A percentile compares a stretch with the other conserved stretches of the same genome.
Evolutionary conservation across 2,797 vertebrate genomes (phyloP).

Genomic region (Synanceia verrucosa): DNA sequence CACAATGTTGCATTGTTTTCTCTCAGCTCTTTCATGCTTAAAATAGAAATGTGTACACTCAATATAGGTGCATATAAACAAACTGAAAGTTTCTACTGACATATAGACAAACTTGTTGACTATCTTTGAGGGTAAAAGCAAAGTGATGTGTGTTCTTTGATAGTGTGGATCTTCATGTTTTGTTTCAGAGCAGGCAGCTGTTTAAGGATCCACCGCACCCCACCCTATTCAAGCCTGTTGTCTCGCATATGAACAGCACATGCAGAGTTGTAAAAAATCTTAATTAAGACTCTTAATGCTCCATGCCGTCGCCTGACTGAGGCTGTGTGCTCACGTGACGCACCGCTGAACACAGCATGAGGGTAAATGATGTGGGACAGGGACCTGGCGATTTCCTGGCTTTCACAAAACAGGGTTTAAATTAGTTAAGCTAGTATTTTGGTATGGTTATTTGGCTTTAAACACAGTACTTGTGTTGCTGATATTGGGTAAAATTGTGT

Average conservation of each 20-base stretch:
- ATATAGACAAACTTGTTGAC: neutral
- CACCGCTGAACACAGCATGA: conserved; percentile 48
- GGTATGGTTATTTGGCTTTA: neutral
- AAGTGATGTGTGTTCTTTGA: conserved; percentile 29
- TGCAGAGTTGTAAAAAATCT: conserved; percentile 79
- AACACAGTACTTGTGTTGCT: neutral
- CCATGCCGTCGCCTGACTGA: conserved; percentile 72
- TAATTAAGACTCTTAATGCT: conserved; percentile 85
- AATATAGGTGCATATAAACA: neutral
- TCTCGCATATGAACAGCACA: conserved; percentile 76
- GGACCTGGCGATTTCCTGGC: conserved; percentile 13
- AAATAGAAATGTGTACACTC: conserved; percentile 24
- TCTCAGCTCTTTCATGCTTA: conserved; percentile 37
- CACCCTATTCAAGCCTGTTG: conserved; percentile 60
- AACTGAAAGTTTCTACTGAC: neutral
- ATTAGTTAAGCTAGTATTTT: neutral
- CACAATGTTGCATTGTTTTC: conserved; percentile 77
- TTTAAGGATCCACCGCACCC: conserved; percentile 65
- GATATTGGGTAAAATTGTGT: neutral
- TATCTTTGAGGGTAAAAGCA: neutral
- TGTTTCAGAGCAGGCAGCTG: conserved; percentile 74
- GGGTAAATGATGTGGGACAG: conserved; percentile 21
- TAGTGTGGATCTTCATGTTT: conserved; percentile 49
- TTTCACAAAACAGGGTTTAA: conserved; percentile 17
- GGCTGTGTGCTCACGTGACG: conserved; percentile 82